phyloP scores from a whole-genome alignment of 2,888 invertebrate species.

The Aplocera efformata region DNA sequence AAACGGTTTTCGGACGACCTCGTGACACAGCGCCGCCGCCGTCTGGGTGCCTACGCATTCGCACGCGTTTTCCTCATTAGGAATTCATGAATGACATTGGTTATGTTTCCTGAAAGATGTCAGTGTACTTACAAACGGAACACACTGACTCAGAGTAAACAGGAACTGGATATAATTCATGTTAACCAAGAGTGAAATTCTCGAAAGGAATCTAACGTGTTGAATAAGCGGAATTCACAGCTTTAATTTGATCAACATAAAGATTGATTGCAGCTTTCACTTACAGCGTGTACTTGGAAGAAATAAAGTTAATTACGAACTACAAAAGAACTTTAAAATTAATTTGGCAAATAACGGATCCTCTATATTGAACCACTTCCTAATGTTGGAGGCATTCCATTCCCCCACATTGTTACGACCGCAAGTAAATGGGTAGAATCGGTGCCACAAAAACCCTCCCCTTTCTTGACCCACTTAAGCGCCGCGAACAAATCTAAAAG shows the following conservation, averaged over 20 bases:
- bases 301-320: constrained; percentile 8
- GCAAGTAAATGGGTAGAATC: constrained; percentile 25
- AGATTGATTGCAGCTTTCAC: background rate
- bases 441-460: constrained; percentile 23
- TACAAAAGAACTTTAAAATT: constrained; percentile 6
- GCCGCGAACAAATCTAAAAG: constrained; percentile 36
- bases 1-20: constrained; percentile 68
- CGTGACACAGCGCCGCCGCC: constrained; percentile 52
- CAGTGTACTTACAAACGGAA: constrained; percentile 1
- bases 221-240: background rate
- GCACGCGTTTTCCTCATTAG: constrained; percentile 21
- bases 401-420: constrained; percentile 21
- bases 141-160: background rate
- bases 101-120: constrained; percentile 15
- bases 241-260: background rate
- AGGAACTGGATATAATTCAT: background rate
- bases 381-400: constrained; percentile 14
- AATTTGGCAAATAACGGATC: constrained; percentile 12
- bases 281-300: background rate
- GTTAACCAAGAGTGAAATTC: background rate
- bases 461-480: constrained; percentile 29
- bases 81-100: constrained; percentile 20
- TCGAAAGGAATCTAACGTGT: too few relatives aligned
- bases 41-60: constrained; percentile 32
- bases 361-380: constrained; percentile 19